Conservation (phyloP, 2,113 vertebrate genomes). For the Cyprinodon tularosa region DNA sequence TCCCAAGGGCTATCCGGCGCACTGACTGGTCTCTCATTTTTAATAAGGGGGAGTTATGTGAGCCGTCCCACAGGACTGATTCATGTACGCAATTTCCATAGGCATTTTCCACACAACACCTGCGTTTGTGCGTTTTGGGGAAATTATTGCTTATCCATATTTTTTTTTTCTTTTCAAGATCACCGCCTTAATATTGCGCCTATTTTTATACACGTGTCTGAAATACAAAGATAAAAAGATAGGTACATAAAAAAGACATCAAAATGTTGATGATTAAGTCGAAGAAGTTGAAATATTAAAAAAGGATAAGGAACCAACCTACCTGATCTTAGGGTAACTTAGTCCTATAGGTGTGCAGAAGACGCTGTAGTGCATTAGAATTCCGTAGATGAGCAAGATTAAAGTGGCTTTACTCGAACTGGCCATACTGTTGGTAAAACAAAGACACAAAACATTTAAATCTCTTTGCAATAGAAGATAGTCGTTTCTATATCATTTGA, state of each 20-base stretch:
- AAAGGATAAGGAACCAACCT: conserved; percentile 77
- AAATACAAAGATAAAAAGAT: conserved; percentile 7
- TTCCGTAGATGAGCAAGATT: conserved; percentile 93
- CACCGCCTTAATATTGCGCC: conserved; percentile 21
- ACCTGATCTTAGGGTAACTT: conserved; percentile 94
- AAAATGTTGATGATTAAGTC: conserved; percentile 70
- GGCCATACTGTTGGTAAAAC: conserved; percentile 86
- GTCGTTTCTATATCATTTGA: no score
- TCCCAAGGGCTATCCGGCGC: conserved; percentile 65
- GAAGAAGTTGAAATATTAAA: neutral
- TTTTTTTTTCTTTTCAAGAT: neutral
- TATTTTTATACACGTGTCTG: conserved; percentile 28
- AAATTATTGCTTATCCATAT: neutral
- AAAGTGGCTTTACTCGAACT: conserved; percentile 94
- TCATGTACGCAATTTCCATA: conserved; percentile 46
- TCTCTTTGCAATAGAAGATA: conserved; percentile 23
- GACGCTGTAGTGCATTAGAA: conserved; percentile 95
- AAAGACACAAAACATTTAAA: conserved; percentile 51
- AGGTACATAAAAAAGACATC: neutral
- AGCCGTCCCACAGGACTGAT: conserved; percentile 67
- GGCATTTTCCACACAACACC: conserved; percentile 31
- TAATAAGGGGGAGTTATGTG: conserved; percentile 70
- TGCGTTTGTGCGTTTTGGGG: neutral
- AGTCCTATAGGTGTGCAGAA: conserved; percentile 93
- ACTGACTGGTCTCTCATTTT: conserved; percentile 67